These are phyloP conservation scores for Samia ricini DNA, from an alignment of 1,140 invertebrate genomes.

Conservation along the genomic window DNA sequence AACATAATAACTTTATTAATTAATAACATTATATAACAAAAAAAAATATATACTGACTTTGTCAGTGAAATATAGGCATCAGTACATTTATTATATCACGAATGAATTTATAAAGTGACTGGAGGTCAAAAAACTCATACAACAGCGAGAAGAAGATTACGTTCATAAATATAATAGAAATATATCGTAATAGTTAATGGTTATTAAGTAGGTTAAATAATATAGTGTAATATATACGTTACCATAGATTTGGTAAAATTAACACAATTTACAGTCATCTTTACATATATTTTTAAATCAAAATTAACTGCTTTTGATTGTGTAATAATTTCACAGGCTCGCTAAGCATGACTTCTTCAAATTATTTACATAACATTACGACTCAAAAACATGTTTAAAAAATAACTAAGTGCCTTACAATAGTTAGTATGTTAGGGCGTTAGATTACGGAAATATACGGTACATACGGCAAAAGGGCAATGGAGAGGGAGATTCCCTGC, in stretches of 20 bases:
- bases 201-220: constrained; percentile 8
- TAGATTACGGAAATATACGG: too few relatives aligned
- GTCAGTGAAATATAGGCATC: constrained; percentile 3
- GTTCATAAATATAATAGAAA: constrained; percentile 7
- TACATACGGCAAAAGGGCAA: too few relatives aligned
- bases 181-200: constrained; percentile 17
- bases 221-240: neutral
- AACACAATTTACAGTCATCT: neutral
- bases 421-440: too few relatives aligned
- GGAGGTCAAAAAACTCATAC: constrained; percentile 9
- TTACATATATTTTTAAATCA: neutral
- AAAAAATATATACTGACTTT: neutral
- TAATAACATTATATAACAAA: neutral
- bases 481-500: too few relatives aligned
- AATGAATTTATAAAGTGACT: neutral
- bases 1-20: neutral
- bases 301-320: neutral
- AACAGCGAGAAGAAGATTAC: constrained; percentile 9
- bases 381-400: too few relatives aligned
- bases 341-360: too few relatives aligned
- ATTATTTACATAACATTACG: too few relatives aligned
- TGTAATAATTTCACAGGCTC: too few relatives aligned
- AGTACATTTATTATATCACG: constrained; percentile 10
- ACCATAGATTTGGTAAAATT: constrained; percentile 3
- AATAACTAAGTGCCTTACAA: too few relatives aligned